Evolutionary conservation across 2,888 invertebrate genomes (phyloP), one percentile per base, ranked within the genome.

Genomic region (Agrochola litura): DNA sequence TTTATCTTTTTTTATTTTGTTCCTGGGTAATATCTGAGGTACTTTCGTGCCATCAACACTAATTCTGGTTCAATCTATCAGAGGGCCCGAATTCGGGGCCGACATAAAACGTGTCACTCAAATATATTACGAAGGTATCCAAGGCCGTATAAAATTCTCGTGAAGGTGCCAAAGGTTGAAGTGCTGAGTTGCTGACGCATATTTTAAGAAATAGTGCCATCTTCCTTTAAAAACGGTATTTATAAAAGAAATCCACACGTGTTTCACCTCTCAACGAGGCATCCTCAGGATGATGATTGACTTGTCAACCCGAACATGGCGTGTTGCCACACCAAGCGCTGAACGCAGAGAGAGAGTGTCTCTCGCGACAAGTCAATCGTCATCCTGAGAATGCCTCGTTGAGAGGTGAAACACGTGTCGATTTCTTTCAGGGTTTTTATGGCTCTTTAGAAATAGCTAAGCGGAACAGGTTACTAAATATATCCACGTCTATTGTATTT

Each of bases 101-200:
- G 73, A 52, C 77, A 82, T 88, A 82, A 88, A 88, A 88, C 67
- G 72, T 52, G 78, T 74, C 86, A 88, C 79, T 88, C 84, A 80
- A 77, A 84, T 61, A 79, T 86, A 84, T 86, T 80, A 76, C 79
- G 70, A 25, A 58, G 58, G 58, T 54, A 63, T 49, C 67, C 77
- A 82, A 83, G 69, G 74, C 56, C 72, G 58, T 67, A 65, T 12
- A 77, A 81, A 71, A 58, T 72, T 74, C 54, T 79, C 22, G 65
- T 14, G 52, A 12, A 76, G 54, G 65, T 72, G 65, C 41, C 64
- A 70, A 73, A 81, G 69, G 69, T 77, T 77, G 74, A 60, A 76
- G 73, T 68, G 64, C 73, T 77, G 74, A 63, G 75, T 70, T 68
- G 64, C 73, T 73, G 76, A 67, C 69, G 77, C 75, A 81, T 87